These are phyloP conservation scores for Pelvicachromis taeniatus DNA, from an alignment of 2,113 vertebrate species.

Conservation along the genomic window DNA sequence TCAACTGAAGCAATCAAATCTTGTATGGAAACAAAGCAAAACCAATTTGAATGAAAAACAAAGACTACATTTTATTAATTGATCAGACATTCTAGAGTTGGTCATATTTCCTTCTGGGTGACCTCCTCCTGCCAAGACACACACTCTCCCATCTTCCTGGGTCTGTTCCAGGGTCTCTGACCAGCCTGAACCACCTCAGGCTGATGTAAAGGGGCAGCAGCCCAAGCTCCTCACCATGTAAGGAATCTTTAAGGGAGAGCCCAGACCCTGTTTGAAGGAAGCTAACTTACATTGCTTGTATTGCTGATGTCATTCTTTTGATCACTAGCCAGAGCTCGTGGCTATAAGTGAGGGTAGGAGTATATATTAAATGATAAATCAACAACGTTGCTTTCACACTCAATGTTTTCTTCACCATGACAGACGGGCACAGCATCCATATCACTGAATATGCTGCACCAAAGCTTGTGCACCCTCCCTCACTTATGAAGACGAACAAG, in stretches of 20 bases:
- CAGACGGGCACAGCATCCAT: background rate
- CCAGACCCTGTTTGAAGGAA: background rate
- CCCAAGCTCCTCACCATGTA: background rate
- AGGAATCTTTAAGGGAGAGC: background rate
- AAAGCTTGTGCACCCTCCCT: background rate
- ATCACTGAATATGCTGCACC: background rate
- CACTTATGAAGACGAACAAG: background rate
- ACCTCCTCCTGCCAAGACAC: background rate
- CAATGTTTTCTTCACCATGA: background rate
- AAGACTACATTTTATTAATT: background rate
- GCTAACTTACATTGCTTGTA: background rate
- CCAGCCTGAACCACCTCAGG: background rate
- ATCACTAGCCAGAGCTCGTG: background rate
- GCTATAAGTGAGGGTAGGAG: background rate
- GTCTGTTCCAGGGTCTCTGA: background rate
- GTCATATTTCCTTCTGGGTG: background rate
- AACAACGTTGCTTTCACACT: background rate
- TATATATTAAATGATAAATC: background rate
- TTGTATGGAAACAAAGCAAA: background rate
- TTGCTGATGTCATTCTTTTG: background rate
- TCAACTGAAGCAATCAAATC: background rate
- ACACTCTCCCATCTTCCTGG: fast-evolving
- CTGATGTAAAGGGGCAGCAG: background rate
- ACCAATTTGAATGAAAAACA: background rate
- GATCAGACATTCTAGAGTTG: background rate